Evolutionary conservation across 2,888 invertebrate species (phyloP).

Genomic region (Lithophane leautieri): DNA sequence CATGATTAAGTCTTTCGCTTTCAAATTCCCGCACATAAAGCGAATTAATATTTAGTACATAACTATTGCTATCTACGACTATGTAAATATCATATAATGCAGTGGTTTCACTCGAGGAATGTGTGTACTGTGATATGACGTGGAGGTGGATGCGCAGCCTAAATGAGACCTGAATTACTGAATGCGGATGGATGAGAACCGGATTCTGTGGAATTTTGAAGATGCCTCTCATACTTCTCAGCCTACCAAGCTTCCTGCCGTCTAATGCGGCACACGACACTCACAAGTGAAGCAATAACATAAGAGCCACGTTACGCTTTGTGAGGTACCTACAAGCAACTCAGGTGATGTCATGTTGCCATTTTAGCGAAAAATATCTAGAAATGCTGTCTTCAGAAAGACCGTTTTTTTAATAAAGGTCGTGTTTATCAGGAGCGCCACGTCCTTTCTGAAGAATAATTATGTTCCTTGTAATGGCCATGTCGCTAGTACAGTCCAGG

Average conservation of each 20-base stretch:
- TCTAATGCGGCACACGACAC: not conserved
- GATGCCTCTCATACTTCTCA: conserved; percentile 3
- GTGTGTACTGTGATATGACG: conserved; percentile 41
- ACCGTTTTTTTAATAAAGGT: not conserved
- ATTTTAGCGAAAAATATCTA: not conserved
- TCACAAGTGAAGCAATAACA: not conserved
- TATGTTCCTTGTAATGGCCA: not conserved
- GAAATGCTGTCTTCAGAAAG: not conserved
- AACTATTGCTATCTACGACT: conserved; percentile 27
- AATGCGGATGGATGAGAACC: conserved; percentile 37
- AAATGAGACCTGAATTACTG: conserved; percentile 1
- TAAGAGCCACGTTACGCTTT: not conserved
- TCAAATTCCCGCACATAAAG: conserved; percentile 34
- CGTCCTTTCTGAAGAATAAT: not conserved
- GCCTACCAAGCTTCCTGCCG: not conserved
- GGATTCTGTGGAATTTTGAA: conserved; percentile 29
- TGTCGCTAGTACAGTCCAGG: not conserved
- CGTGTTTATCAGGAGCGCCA: not conserved
- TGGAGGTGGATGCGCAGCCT: conserved; percentile 19
- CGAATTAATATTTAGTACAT: conserved; percentile 37
- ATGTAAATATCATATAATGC: conserved; percentile 42
- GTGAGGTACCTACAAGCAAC: not conserved
- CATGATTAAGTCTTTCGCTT: conserved; percentile 28
- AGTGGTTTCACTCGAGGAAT: conserved; percentile 52
- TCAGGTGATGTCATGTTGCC: not conserved